Evolutionary conservation across 2,888 invertebrate species (phyloP).

Genomic region (Fragum fragum): DNA sequence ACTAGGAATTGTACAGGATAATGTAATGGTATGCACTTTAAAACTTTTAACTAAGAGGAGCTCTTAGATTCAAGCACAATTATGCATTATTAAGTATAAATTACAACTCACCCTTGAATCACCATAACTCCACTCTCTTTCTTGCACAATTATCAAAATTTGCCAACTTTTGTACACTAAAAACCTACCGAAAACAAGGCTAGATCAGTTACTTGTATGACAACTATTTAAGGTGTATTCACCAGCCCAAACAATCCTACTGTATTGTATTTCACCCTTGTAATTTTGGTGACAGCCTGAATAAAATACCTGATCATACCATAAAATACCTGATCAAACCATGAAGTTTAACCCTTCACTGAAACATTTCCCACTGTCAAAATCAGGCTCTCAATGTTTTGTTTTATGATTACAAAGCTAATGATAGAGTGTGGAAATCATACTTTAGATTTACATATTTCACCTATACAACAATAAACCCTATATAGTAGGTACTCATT

Average conservation of each 20-base stretch:
- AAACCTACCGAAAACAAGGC: neutral
- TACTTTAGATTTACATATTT: no score
- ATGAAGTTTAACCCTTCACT: slow-evolving; percentile 43
- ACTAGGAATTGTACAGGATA: no score
- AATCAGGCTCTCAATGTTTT: no score
- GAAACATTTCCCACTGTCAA: neutral
- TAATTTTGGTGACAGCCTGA: slow-evolving; percentile 47
- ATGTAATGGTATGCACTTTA: no score
- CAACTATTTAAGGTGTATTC: slow-evolving; percentile 21
- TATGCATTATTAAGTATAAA: neutral
- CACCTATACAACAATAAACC: no score
- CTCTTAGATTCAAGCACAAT: no score
- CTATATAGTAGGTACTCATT: no score
- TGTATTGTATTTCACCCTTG: slow-evolving; percentile 15
- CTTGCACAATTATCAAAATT: neutral
- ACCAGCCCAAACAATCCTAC: slow-evolving; percentile 16
- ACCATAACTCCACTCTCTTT: slow-evolving; percentile 25
- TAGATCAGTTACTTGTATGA: slow-evolving; percentile 2
- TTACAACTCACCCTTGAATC: slow-evolving; percentile 18
- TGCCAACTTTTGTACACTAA: neutral
- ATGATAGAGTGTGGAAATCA: no score
- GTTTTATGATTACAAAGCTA: no score
- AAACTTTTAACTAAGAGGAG: no score
- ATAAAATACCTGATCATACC: slow-evolving; percentile 59
- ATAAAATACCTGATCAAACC: slow-evolving; percentile 59